Evolutionary conservation across 2,113 vertebrate species (phyloP).

Genomic region (Picathartes gymnocephalus): DNA sequence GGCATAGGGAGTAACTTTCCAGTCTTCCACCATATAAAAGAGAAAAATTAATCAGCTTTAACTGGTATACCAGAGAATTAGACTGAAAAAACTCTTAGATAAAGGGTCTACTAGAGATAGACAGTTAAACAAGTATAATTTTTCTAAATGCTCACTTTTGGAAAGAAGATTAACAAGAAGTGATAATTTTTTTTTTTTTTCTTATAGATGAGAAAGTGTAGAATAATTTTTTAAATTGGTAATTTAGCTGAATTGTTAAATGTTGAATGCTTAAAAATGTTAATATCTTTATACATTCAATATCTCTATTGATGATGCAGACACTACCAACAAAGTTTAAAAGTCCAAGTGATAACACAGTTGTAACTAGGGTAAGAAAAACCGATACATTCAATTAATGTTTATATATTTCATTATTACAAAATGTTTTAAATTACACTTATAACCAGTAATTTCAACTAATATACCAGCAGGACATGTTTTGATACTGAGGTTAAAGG

Average conservation of each 20-base stretch:
- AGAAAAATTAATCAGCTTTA: not conserved
- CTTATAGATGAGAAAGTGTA: not conserved
- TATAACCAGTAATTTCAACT: not conserved
- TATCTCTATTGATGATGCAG: not conserved
- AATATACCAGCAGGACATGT: not conserved
- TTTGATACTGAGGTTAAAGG: not conserved
- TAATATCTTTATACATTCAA: not conserved
- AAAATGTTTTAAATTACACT: not conserved
- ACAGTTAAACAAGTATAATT: not conserved
- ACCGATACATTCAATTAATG: not conserved
- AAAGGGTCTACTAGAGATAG: not conserved
- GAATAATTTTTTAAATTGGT: not conserved
- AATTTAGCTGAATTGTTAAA: not conserved
- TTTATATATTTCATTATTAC: not conserved
- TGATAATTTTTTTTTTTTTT: fast-evolving
- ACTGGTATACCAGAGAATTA: not conserved
- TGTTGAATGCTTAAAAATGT: not conserved
- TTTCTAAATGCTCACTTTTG: not conserved
- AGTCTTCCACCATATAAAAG: not conserved
- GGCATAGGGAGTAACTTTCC: not conserved
- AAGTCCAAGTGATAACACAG: not conserved
- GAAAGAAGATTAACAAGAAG: not conserved
- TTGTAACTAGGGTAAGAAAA: not conserved
- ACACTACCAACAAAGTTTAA: not conserved
- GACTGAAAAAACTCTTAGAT: not conserved